These are phyloP conservation scores for Rhinoderma darwinii DNA, from an alignment of 2,113 vertebrate species.

Conservation along the genomic window DNA sequence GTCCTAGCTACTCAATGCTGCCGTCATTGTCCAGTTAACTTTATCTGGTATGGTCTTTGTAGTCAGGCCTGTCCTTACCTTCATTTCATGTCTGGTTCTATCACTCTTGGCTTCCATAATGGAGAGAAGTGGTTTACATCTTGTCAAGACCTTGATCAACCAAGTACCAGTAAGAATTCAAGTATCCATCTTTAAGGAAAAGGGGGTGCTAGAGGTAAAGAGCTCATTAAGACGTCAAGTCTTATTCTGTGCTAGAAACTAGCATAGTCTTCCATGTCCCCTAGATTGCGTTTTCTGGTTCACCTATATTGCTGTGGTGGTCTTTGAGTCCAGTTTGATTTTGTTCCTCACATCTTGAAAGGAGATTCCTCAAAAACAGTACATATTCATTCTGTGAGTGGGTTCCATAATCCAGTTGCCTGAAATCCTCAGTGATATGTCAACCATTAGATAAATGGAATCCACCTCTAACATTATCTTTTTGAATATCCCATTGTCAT, in stretches of 20 bases:
- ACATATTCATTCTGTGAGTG: background rate
- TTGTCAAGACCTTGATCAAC: background rate
- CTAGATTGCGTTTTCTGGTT: background rate
- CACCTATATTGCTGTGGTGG: background rate
- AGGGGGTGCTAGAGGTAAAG: background rate
- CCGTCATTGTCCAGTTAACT: too few species aligned
- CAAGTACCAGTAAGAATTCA: background rate
- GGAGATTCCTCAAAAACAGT: background rate
- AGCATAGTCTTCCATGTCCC: background rate
- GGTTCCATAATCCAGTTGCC: background rate
- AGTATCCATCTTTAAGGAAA: background rate
- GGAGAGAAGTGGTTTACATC: background rate
- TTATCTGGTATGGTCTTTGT: too few species aligned
- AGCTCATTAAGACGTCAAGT: background rate
- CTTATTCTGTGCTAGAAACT: background rate
- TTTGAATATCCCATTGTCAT: background rate
- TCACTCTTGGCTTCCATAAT: background rate
- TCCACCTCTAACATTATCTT: background rate
- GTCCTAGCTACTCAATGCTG: too few species aligned
- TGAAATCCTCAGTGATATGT: background rate
- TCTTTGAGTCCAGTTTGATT: background rate
- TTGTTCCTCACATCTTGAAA: background rate
- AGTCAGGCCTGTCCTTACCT: too few species aligned
- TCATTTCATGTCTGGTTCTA: too few species aligned
- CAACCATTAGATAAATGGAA: background rate